Evolutionary conservation across 2,888 invertebrate species (phyloP).

Genomic region (Phengaris arion): DNA sequence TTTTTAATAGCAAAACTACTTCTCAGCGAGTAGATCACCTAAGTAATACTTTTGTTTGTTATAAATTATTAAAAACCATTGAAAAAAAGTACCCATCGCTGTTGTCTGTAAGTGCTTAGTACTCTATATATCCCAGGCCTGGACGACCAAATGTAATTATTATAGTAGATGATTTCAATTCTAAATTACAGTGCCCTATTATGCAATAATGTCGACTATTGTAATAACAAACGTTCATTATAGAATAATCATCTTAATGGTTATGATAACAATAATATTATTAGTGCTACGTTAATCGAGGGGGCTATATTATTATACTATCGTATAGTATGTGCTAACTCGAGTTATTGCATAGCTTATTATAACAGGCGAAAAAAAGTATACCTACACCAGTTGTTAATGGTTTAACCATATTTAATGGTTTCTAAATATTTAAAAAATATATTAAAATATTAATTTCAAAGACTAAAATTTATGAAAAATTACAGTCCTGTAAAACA

Average conservation of each 20-base stretch:
- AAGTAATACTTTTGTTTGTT: too few relatives aligned
- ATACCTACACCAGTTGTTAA: not conserved
- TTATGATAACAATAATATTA: slow-evolving; percentile 24
- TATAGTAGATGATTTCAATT: not conserved
- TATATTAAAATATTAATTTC: too few relatives aligned
- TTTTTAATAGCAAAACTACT: too few relatives aligned
- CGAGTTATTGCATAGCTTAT: not conserved
- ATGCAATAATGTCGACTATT: slow-evolving; percentile 1
- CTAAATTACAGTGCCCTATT: slow-evolving; percentile 13
- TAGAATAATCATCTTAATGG: slow-evolving; percentile 11
- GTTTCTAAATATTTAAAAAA: too few relatives aligned
- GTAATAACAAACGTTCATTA: slow-evolving; percentile 12
- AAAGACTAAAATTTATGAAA: too few relatives aligned
- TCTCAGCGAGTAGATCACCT: too few relatives aligned
- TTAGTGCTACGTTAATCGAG: slow-evolving; percentile 16
- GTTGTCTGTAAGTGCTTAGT: not conserved
- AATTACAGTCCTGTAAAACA: too few relatives aligned
- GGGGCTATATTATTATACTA: not conserved
- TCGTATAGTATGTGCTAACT: not conserved
- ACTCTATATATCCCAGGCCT: not conserved
- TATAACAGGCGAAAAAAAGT: not conserved
- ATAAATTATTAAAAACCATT: too few relatives aligned
- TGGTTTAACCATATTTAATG: too few relatives aligned
- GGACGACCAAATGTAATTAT: slow-evolving; percentile 18
- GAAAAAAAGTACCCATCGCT: too few relatives aligned